These are phyloP conservation scores for Mungos mungo DNA, from an alignment of 2,113 vertebrate genomes.

Conservation along the genomic window DNA sequence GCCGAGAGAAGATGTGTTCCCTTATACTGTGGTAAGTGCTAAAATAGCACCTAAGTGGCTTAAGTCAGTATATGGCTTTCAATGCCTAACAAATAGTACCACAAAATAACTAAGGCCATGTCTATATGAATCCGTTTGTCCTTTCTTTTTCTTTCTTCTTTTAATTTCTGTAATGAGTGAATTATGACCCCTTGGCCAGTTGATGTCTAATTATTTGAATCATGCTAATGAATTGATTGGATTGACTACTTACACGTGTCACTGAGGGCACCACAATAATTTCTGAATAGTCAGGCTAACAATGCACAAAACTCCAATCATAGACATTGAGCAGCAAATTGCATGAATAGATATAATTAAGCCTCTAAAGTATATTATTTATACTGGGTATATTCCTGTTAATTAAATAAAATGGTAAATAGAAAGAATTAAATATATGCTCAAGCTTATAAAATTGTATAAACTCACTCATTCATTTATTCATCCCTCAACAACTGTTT, in stretches of 20 bases:
- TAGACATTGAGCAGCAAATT: not conserved
- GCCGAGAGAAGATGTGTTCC: not conserved
- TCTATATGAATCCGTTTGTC: not conserved
- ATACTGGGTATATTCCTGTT: not conserved
- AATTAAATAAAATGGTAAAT: constrained; percentile 19
- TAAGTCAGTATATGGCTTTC: not conserved
- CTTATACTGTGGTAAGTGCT: not conserved
- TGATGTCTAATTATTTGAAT: constrained; percentile 17
- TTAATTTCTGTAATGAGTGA: not conserved
- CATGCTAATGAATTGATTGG: not conserved
- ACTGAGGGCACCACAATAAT: not conserved
- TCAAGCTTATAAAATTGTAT: not conserved
- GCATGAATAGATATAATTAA: not conserved
- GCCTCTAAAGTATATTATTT: not conserved
- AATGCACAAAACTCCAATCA: not conserved
- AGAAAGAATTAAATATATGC: constrained; percentile 9
- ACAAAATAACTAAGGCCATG: not conserved
- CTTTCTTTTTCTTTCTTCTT: not conserved
- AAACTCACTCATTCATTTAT: not conserved
- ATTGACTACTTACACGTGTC: not conserved
- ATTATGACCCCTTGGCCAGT: not conserved
- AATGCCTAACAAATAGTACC: not conserved
- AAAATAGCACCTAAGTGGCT: not conserved
- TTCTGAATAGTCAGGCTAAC: constrained; percentile 13
- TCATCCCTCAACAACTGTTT: not conserved